A percentile compares a stretch with the other conserved stretches of the same genome.
phyloP scores from a whole-genome alignment of 2,888 invertebrate genomes.

The Phymatocera aterrima region DNA sequence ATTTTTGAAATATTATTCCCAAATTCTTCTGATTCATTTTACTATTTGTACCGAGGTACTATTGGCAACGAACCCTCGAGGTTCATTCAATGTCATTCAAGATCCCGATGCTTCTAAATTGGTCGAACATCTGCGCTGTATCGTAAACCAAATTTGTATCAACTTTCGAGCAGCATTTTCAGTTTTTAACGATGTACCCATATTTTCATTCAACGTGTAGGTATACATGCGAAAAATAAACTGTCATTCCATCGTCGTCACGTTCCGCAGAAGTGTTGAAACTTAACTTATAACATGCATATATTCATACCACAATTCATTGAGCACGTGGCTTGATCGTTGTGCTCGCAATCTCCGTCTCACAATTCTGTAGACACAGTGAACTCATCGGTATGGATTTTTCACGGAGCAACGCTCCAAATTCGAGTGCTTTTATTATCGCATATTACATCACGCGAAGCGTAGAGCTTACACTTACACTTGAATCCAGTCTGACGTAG shows the following conservation, averaged over 20 bases:
- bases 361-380: not conserved
- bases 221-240: too few species aligned
- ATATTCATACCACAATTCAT: too few species aligned
- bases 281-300: too few species aligned
- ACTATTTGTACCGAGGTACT: not conserved
- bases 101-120: not conserved
- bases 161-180: too few species aligned
- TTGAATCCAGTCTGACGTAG: not conserved
- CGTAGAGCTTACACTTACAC: not conserved
- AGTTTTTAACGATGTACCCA: too few species aligned
- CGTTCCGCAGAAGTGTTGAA: too few species aligned
- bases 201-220: too few species aligned
- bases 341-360: not conserved
- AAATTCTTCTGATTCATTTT: not conserved
- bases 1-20: not conserved
- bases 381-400: not conserved
- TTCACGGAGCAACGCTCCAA: not conserved
- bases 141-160: too few species aligned
- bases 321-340: not conserved
- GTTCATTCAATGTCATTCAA: not conserved
- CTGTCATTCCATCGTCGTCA: too few species aligned
- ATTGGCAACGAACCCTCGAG: not conserved
- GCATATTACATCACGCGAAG: not conserved
- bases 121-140: too few species aligned
- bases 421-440: not conserved